phyloP scores from a whole-genome alignment of 2,797 vertebrate species.

The Discoglossus pictus region DNA sequence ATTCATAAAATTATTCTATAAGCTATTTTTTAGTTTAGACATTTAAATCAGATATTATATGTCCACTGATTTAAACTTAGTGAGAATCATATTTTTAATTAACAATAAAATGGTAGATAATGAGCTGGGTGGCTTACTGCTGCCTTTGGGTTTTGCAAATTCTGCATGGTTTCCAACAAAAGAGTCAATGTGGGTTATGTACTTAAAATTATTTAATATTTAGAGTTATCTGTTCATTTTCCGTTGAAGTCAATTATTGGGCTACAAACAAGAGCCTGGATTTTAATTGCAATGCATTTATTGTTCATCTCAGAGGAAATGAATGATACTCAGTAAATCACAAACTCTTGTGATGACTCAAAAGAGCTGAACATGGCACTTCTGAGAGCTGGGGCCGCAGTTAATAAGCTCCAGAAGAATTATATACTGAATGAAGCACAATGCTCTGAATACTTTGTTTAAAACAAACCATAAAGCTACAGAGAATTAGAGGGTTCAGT shows the following conservation, averaged over 20 bases:
- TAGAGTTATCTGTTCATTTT: too few relatives aligned
- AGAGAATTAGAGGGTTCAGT: conserved; percentile 18
- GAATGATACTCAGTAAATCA: conserved; percentile 7
- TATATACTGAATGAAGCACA: conserved; percentile 11
- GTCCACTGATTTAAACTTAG: too few relatives aligned
- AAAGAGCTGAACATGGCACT: conserved; percentile 18
- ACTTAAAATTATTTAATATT: too few relatives aligned
- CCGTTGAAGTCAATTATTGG: conserved; percentile 1
- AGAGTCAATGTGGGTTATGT: too few relatives aligned
- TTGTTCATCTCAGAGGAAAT: conserved; percentile 10
- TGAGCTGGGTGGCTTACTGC: too few relatives aligned
- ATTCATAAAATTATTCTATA: too few relatives aligned
- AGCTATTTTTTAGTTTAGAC: too few relatives aligned
- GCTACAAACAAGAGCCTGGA: neutral
- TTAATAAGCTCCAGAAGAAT: conserved; percentile 10
- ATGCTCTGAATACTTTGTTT: conserved; percentile 17
- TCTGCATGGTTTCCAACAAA: too few relatives aligned
- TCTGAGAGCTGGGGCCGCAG: conserved; percentile 8
- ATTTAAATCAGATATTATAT: too few relatives aligned
- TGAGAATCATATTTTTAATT: too few relatives aligned
- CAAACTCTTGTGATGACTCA: conserved; percentile 15
- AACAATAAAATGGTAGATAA: too few relatives aligned
- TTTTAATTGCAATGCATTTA: conserved; percentile 13
- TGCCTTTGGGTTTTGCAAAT: too few relatives aligned
- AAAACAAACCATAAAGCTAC: conserved; percentile 15